Evolutionary conservation across 2,113 vertebrate species (phyloP), one percentile per base, ranked within the genome.

Genomic region (Poicephalus gulielmi): DNA sequence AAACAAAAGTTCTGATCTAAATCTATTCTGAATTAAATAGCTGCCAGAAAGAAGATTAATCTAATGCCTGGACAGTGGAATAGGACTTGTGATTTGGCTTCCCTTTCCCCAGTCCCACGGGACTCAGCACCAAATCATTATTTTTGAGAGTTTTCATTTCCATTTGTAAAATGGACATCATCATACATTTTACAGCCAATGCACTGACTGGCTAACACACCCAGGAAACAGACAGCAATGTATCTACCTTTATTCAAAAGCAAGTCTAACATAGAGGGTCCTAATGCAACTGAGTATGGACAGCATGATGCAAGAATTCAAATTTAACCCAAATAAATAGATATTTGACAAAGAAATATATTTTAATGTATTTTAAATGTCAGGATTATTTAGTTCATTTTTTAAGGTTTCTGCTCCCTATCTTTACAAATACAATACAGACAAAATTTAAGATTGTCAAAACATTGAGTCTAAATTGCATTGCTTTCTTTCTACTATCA

Each of bases 1-100:
- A 98, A 99, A 99, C 98, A 98, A 98, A 98, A 98, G 98, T 97
- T 98, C 98, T 98, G 98, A 98, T 96, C 83, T 96, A 96, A 96
- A 97, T 99, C 98, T 98, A 98, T 98, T 98, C 83, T 94, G 92
- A 96, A 96, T 96, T 96, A 96, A 97, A 96, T 73, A 96, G 88
- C 91, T 96, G 92, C 95, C 95, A 94, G 88, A 89, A 62, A 96
- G 78, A 91, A 90, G 87, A 94, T 96, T 95, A 92, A 96, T 96
- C 92, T 92, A 93, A 84, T 0, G 62, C 70, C 95, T 77, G 81
- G 77, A 75, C 92, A 91, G 57, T 74, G 88, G 83, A 97, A 94
- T 44, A 46, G 94, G 83, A 91, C 88, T 91, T 80, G 68, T 84
- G 86, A 93, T 53, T 83, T 95, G 97, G 62, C 55, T 95, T 88